Conservation (phyloP, 2,113 vertebrate genomes). For the Phainopepla nitens region DNA sequence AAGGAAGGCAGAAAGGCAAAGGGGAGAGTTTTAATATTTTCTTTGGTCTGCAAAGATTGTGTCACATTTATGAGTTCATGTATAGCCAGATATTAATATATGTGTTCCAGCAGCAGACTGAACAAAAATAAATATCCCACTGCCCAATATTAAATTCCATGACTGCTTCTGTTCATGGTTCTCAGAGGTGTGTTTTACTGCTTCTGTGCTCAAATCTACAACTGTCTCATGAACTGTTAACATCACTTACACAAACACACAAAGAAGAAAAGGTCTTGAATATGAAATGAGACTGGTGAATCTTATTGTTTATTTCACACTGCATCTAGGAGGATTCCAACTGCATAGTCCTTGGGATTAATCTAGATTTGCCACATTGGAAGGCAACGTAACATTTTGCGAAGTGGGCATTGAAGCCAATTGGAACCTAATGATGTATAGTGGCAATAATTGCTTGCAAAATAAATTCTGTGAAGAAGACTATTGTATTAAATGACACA, state of each 20-base stretch:
- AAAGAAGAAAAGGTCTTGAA: neutral
- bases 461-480: neutral
- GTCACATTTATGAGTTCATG: neutral
- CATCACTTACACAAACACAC: neutral
- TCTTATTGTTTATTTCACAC: neutral
- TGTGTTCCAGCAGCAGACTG: neutral
- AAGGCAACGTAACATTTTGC: neutral
- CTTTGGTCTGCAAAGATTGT: neutral
- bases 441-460: slow-evolving; percentile 9
- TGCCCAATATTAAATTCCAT: neutral
- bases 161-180: neutral
- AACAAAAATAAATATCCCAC: neutral
- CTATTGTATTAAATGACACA: neutral
- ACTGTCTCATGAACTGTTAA: neutral
- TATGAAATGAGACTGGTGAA: neutral
- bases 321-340: neutral
- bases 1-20: neutral
- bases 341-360: neutral
- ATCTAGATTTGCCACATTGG: neutral
- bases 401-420: neutral
- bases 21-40: neutral
- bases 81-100: neutral
- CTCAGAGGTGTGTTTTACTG: neutral
- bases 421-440: neutral
- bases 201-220: neutral